Base-by-base conservation (phyloP, 2,797 vertebrate genomes). In the Cynopterus sphinx region DNA sequence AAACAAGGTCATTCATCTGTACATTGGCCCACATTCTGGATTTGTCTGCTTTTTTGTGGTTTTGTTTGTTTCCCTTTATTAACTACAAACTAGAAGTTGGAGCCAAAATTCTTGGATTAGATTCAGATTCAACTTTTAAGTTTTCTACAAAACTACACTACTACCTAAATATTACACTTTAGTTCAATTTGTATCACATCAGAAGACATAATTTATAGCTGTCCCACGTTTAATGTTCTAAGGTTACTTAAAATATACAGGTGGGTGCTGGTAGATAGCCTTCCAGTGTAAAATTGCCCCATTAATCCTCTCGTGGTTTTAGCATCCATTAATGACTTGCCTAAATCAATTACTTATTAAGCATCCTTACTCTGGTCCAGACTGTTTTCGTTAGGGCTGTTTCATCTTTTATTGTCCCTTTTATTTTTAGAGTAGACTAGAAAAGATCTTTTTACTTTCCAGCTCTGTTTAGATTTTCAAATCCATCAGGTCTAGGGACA, bases 381-480 rank as follows among this genome's bases (percentile, higher is more conserved):
- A 87, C 46, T 90, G 12, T 77, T 89, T 96, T 88, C 68, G 51
- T 68, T 36, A 65, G 16, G 31, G 85, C 93, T 77, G n/a, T 91
- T 82, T 92, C 15, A 77, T 85, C 36, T 39, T 79, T 59, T 61
- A 86, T 78, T 77, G 55, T 33, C 33, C 10, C 41, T 28, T 67
- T 94, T 81, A 81, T 94, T 93, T 78, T 55, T 86, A 49, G 71
- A 94, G 71, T 10, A 26, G 19, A 61, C n/a, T 96, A 83, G 70
- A 75, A 93, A 82, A 87, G 49, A 82, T 71, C 33, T 28, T 84
- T 81, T 93, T n/a, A n/a, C 43, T 36, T 21, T 63, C 15, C n/a
- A 67, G 16, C 15, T 92, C 26, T 83, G 51, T 71, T 94, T 83
- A 61, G 41, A 22, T 70, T 41, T 85, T 57, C 55, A 91, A 70